phyloP scores from a whole-genome alignment of 2,797 vertebrate genomes.

The Sparidentex hasta region DNA sequence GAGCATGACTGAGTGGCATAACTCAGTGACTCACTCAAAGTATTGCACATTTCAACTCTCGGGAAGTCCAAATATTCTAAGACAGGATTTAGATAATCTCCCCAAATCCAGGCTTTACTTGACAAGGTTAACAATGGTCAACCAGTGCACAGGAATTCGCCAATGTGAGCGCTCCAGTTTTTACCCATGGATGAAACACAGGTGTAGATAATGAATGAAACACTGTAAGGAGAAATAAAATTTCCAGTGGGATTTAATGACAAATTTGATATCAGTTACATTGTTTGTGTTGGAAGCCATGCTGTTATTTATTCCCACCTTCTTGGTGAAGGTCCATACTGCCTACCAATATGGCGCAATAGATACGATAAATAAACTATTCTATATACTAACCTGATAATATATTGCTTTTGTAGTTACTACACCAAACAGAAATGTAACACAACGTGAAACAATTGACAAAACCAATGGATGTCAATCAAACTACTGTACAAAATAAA shows the following conservation, averaged over 20 bases:
- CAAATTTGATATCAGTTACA: too few relatives aligned
- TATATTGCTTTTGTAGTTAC: not conserved
- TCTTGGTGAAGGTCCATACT: not conserved
- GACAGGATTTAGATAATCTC: conserved; percentile 39
- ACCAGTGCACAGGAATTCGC: not conserved
- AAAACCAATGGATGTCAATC: not conserved
- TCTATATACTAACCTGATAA: too few relatives aligned
- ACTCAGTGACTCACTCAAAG: conserved; percentile 15
- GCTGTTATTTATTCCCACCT: not conserved
- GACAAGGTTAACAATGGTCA: conserved; percentile 25
- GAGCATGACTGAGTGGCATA: not conserved
- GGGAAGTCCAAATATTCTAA: conserved; percentile 21
- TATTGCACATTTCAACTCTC: conserved; percentile 26
- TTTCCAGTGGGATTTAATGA: too few relatives aligned
- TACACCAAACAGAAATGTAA: not conserved
- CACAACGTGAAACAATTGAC: not conserved
- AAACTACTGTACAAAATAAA: not conserved
- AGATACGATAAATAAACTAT: too few relatives aligned
- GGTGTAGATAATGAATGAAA: not conserved
- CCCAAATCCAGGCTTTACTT: conserved; percentile 28
- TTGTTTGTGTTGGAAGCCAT: too few relatives aligned
- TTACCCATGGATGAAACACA: not conserved
- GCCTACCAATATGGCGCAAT: not conserved
- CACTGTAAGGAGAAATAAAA: too few relatives aligned
- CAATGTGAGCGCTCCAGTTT: not conserved